Conservation (phyloP, 92 coral and sea anemone species). For the Virgularia gustaviana region DNA sequence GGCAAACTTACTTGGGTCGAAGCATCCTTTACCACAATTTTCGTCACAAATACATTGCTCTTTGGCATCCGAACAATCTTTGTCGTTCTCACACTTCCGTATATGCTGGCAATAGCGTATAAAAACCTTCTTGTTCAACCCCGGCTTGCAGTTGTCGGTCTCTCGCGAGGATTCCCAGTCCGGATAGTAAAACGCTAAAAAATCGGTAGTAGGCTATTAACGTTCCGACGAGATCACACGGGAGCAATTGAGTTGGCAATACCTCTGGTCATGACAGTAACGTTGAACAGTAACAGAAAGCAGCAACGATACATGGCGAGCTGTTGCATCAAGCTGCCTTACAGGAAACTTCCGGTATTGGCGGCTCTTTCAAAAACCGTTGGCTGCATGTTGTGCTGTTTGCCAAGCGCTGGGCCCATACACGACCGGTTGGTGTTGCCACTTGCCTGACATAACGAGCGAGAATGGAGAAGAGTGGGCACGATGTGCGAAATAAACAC, state of each 20-base stretch:
- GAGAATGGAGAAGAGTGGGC: neutral
- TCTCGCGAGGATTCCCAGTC: constrained; percentile 79
- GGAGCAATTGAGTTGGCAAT: neutral
- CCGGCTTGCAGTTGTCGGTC: constrained; percentile 64
- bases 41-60: constrained; percentile 77
- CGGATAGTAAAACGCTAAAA: constrained; percentile 59
- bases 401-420: neutral
- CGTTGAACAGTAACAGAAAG: constrained; percentile 5
- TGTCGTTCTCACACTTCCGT: constrained; percentile 64
- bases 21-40: constrained; percentile 80
- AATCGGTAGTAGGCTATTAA: neutral
- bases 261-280: neutral
- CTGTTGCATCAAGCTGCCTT: neutral
- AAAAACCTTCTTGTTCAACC: constrained; percentile 55
- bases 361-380: neutral
- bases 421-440: neutral
- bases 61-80: constrained; percentile 59
- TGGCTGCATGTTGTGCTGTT: constrained; percentile 4
- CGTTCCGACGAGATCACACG: neutral
- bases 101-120: constrained; percentile 44
- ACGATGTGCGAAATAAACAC: neutral
- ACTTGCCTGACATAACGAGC: neutral
- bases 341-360: constrained; percentile 31
- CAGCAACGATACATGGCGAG: constrained; percentile 20
- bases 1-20: constrained; percentile 79